Conservation (phyloP, 2,888 invertebrate species). For the Drosophila meridiana region DNA sequence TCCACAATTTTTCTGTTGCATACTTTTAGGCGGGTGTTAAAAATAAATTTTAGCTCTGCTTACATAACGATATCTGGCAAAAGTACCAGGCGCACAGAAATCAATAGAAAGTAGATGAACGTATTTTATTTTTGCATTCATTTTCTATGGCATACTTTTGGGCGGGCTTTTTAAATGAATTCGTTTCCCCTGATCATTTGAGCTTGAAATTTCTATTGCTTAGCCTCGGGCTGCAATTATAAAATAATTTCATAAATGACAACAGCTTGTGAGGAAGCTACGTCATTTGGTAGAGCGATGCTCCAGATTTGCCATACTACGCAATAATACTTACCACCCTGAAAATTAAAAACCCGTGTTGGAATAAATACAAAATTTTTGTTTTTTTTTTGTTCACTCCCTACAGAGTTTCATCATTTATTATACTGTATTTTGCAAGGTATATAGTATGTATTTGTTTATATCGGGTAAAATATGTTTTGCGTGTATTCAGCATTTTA, state of each 20-base stretch:
- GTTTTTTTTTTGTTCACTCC: conserved; percentile 51
- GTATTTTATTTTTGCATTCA: background rate
- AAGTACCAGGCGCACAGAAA: background rate
- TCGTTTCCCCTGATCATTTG: background rate
- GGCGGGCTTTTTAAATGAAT: background rate
- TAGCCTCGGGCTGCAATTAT: background rate
- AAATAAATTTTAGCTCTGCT: too few species aligned
- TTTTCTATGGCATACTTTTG: background rate
- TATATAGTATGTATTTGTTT: conserved; percentile 48
- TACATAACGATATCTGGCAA: background rate
- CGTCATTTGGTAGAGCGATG: background rate
- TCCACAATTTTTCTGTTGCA: too few species aligned
- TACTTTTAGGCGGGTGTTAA: too few species aligned
- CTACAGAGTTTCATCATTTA: conserved; percentile 60
- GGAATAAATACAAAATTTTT: background rate
- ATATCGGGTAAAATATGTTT: conserved; percentile 66
- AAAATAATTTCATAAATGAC: background rate
- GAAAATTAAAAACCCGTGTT: background rate
- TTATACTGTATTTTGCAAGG: conserved; percentile 56
- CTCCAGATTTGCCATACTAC: background rate
- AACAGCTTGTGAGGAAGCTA: background rate
- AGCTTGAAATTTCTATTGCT: background rate
- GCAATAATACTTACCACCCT: background rate
- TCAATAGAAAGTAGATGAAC: background rate
- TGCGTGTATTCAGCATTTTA: conserved; percentile 54